These are phyloP conservation scores for Eidolon helvum DNA, from an alignment of 2,113 vertebrate genomes.

Conservation along the genomic window DNA sequence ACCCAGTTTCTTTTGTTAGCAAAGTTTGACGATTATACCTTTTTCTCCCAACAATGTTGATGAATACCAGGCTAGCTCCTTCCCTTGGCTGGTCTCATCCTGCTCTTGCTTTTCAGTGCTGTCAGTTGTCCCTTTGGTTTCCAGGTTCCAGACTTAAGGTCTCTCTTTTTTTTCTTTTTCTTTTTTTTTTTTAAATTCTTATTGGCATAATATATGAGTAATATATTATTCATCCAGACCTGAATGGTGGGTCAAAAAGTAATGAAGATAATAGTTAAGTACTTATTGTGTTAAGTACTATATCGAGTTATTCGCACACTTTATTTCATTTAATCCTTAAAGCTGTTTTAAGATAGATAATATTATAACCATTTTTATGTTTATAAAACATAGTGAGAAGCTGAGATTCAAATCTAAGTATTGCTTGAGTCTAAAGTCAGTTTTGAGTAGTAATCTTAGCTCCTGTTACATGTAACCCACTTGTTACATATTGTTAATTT, in stretches of 20 bases:
- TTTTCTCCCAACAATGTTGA: neutral
- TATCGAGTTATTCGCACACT: neutral
- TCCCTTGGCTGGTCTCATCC: constrained; percentile 35
- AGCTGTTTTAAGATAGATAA: neutral
- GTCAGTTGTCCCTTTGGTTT: constrained; percentile 17
- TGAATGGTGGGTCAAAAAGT: neutral
- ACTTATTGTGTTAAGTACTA: neutral
- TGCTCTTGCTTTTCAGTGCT: constrained; percentile 51
- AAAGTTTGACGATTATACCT: neutral
- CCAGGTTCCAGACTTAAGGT: constrained; percentile 63
- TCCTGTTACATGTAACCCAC: neutral
- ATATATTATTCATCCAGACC: neutral
- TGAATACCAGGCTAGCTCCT: neutral
- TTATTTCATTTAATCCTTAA: constrained; percentile 10
- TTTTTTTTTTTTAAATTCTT: neutral
- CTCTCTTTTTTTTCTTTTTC: neutral
- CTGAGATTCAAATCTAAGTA: neutral
- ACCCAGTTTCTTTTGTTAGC: neutral
- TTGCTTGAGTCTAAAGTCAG: neutral
- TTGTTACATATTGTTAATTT: neutral
- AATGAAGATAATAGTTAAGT: neutral
- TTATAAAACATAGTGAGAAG: neutral
- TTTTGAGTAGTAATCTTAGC: neutral
- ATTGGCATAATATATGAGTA: neutral
- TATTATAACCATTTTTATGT: neutral